Percentiles rank a stretch among this genome's conserved stretches.
Conservation (phyloP, 2,113 vertebrate species). For the Bubalus kerabau region DNA sequence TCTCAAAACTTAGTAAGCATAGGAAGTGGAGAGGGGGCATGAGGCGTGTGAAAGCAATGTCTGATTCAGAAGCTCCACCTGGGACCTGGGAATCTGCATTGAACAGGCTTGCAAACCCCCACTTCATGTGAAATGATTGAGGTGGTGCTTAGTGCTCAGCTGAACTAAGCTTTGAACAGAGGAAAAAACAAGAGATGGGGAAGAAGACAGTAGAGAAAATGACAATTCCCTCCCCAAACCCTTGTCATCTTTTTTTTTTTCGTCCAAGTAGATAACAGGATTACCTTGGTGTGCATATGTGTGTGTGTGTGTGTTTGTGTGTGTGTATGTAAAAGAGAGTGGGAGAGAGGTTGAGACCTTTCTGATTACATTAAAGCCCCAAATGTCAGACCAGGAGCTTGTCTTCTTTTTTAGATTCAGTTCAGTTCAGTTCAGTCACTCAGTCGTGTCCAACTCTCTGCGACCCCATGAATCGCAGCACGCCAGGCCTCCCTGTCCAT, state of each 20-base stretch:
- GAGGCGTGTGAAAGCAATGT: neutral
- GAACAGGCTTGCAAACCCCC: neutral
- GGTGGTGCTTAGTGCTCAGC: neutral
- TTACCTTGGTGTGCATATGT: neutral
- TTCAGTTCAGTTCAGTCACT: no score
- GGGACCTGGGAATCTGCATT: neutral
- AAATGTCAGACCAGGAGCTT: neutral
- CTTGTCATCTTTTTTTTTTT: neutral
- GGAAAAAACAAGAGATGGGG: neutral
- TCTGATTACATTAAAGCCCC: neutral
- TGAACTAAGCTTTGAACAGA: neutral
- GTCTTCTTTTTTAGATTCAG: neutral
- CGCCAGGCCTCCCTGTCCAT: no score
- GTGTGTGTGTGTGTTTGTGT: neutral
- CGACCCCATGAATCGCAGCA: no score
- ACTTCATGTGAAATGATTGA: neutral
- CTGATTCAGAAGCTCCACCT: neutral
- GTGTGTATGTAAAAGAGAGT: neutral
- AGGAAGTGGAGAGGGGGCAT: neutral
- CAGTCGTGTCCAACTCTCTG: no score
- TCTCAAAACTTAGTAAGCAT: neutral
- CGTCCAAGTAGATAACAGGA: neutral
- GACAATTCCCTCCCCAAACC: neutral
- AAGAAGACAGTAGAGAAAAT: neutral
- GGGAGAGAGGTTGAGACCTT: neutral